A percentile compares a stretch with the other conserved stretches of the same genome.
Conservation (phyloP, 1,140 invertebrate species). For the Drosophila repletoides region DNA sequence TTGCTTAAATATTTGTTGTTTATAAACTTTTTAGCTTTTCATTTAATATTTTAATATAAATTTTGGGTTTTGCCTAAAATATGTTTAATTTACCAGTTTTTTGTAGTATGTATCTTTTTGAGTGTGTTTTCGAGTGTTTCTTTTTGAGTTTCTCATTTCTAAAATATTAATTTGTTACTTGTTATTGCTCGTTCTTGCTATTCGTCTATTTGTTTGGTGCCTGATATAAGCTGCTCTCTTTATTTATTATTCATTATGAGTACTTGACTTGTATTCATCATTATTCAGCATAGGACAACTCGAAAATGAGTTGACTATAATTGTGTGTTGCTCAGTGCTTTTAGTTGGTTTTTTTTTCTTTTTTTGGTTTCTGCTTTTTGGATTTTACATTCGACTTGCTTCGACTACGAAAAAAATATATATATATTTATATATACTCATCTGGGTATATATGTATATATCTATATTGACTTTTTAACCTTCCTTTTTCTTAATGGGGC, state of each 20-base stretch:
- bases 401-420: conserved; percentile 34
- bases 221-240: conserved; percentile 62
- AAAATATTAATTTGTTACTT: conserved; percentile 65
- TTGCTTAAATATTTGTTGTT: conserved; percentile 76
- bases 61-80: conserved; percentile 66
- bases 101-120: conserved; percentile 26
- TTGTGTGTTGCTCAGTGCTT: conserved; percentile 69
- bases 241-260: conserved; percentile 33
- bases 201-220: conserved; percentile 70
- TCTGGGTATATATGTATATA: conserved; percentile 40
- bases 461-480: conserved; percentile 41
- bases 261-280: conserved; percentile 51
- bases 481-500: conserved; percentile 35
- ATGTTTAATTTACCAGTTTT: conserved; percentile 51
- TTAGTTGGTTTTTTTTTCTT: conserved; percentile 33
- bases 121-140: conserved; percentile 21
- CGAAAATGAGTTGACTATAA: conserved; percentile 66
- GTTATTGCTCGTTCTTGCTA: conserved; percentile 37
- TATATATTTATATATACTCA: conserved; percentile 24
- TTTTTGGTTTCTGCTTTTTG: conserved; percentile 7
- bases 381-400: conserved; percentile 22
- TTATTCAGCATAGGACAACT: conserved; percentile 71
- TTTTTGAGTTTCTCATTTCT: conserved; percentile 32
- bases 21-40: conserved; percentile 46
- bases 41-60: conserved; percentile 48